Evolutionary conservation across 2,888 invertebrate species (phyloP).

Genomic region (Stictocephala bisonia): DNA sequence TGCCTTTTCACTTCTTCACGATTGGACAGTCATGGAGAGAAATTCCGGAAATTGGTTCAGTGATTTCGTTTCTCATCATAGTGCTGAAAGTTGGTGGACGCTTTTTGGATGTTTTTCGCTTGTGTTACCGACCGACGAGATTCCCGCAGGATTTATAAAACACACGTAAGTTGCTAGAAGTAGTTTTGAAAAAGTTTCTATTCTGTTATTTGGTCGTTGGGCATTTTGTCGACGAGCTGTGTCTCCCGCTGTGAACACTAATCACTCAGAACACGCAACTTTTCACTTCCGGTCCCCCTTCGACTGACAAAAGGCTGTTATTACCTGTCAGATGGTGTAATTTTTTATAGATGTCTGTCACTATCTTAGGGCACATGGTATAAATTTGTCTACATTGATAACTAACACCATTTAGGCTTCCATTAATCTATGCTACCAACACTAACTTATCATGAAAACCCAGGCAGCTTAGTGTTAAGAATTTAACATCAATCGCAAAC

Average conservation of each 20-base stretch:
- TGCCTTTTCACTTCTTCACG: not conserved
- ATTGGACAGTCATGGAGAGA: too few relatives aligned
- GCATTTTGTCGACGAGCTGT: too few relatives aligned
- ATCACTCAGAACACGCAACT: constrained; percentile 17
- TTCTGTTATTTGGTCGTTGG: too few relatives aligned
- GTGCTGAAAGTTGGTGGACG: not conserved
- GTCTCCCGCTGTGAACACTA: too few relatives aligned
- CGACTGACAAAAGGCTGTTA: not conserved
- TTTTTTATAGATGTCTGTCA: not conserved
- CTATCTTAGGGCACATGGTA: too few relatives aligned
- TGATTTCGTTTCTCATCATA: not conserved
- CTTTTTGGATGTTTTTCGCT: not conserved
- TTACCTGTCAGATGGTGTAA: constrained; percentile 3
- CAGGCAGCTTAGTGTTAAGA: too few relatives aligned
- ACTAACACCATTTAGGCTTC: too few relatives aligned
- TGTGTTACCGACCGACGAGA: not conserved
- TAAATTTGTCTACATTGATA: too few relatives aligned
- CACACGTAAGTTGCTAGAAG: not conserved
- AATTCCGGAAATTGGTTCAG: constrained; percentile 15
- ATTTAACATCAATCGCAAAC: too few relatives aligned
- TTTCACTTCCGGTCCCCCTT: constrained; percentile 7
- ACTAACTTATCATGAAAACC: too few relatives aligned
- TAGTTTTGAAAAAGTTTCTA: too few relatives aligned
- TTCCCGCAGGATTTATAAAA: not conserved
- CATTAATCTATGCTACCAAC: too few relatives aligned